Evolutionary conservation across 2,888 invertebrate species (phyloP).

Genomic region (Ctena decussata): DNA sequence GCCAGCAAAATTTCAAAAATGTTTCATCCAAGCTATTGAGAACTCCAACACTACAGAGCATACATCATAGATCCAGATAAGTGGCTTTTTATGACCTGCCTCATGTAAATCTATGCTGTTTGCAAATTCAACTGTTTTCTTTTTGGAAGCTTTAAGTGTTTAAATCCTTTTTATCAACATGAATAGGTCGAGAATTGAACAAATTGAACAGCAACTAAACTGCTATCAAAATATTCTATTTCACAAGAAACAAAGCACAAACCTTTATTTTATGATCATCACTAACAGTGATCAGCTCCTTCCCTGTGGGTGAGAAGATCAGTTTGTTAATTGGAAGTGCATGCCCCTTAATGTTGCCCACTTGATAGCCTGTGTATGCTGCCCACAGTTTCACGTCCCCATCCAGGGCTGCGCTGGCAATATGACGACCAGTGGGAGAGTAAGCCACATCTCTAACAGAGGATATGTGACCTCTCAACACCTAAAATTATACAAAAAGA

Average conservation of each 20-base stretch:
- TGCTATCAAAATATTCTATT: no score
- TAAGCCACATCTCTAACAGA: conserved; percentile 85
- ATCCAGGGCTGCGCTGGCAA: conserved; percentile 86
- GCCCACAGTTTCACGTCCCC: conserved; percentile 87
- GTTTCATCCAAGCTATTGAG: no score
- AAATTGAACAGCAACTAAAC: no score
- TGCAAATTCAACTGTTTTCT: no score
- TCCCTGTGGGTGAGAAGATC: conserved; percentile 82
- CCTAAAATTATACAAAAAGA: conserved; percentile 66
- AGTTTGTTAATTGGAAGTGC: conserved; percentile 84
- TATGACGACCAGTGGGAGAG: conserved; percentile 84
- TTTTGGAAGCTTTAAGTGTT: no score
- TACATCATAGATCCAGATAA: no score
- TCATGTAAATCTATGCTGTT: no score
- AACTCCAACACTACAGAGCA: no score
- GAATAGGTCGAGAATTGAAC: no score
- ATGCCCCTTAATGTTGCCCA: conserved; percentile 84
- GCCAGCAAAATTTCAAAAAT: no score
- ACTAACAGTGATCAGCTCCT: conserved; percentile 84
- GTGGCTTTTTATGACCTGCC: no score
- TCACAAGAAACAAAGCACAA: conserved; percentile 21
- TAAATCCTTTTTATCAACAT: no score
- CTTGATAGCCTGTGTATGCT: conserved; percentile 83
- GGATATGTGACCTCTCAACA: conserved; percentile 85
- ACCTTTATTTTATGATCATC: conserved; percentile 86